Evolutionary conservation across 2,888 invertebrate genomes (phyloP).

Genomic region (Melieria crassipennis): DNA sequence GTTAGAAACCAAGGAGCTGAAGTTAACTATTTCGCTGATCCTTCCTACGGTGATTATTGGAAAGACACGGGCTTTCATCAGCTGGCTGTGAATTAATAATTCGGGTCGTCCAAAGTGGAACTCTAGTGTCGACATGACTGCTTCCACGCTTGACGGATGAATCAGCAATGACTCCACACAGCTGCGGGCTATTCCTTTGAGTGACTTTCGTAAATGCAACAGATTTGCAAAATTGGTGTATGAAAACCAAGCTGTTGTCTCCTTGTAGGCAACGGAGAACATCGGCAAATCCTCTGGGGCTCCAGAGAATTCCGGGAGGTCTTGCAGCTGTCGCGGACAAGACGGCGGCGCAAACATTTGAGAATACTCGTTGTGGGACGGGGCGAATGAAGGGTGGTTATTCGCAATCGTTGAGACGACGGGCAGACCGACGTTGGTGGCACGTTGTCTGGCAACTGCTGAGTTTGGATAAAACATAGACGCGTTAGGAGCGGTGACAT

Average conservation of each 20-base stretch:
- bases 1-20: too few species aligned
- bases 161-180: conserved; percentile 17
- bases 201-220: conserved; percentile 25
- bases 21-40: too few species aligned
- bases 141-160: conserved; percentile 11
- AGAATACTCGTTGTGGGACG: not conserved
- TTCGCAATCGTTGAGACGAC: not conserved
- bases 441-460: too few species aligned
- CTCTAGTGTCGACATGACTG: too few species aligned
- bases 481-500: too few species aligned
- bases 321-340: conserved; percentile 29
- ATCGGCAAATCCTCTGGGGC: conserved; percentile 31
- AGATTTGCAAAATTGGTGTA: conserved; percentile 29
- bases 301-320: conserved; percentile 33
- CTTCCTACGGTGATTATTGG: too few species aligned
- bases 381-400: too few species aligned
- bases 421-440: not conserved
- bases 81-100: too few species aligned
- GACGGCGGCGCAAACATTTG: too few species aligned
- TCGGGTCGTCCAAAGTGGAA: too few species aligned
- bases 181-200: conserved; percentile 19
- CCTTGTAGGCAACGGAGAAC: conserved; percentile 26
- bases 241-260: conserved; percentile 16
- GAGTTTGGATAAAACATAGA: too few species aligned
- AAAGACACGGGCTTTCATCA: too few species aligned